Base-by-base conservation (phyloP, 2,797 vertebrate species). In the Bufotes viridis region DNA sequence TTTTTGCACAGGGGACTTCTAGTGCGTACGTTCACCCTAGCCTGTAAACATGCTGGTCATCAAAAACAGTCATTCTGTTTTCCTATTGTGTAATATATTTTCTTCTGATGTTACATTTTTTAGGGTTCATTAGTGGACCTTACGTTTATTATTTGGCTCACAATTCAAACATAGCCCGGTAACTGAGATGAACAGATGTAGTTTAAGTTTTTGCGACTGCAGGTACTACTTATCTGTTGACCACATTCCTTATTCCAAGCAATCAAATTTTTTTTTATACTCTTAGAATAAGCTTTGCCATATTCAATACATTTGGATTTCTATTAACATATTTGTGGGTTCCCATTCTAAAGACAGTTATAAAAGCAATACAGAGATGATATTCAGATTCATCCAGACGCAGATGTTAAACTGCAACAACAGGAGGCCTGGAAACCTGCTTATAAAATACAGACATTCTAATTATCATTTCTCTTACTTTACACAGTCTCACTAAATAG, bases 381-480 rank as follows among this genome's bases (percentile, higher is more conserved):
- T 61, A 20, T 53, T 78, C 60, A 49, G 72, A 17, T 29, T 51
- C 11, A 78, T 42, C 55, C 24, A 53, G 67, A 61, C 14, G 58
- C 84, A 86, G 84, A 86, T 86, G 70, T 85, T 85, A 57, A 78
- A 63, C 69, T 74, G 60, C 34, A 84, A 84, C 60, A 84, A 84
- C 65, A 70, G 53, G 20, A 61, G 57, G 74, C 58, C 24, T 75
- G 60, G 60, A 63, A 61, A 67, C 69, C 60, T 86, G 74, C 60
- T 78, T 86, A 78, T 79, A 65, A 55, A 86, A 79, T 76, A 86
- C 78, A 76, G 49, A 34, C 60, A 74, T 74, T 74, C 60, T 58
- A 84, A 84, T 74, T 74, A 58, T 55, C 51, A 70, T 81, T 81
- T 65, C 18, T 65, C 60, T 65, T 18, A 42, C 18, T 34, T 81